phyloP scores from a whole-genome alignment of 2,113 vertebrate genomes.

The Tretioscincus oriximinensis region DNA sequence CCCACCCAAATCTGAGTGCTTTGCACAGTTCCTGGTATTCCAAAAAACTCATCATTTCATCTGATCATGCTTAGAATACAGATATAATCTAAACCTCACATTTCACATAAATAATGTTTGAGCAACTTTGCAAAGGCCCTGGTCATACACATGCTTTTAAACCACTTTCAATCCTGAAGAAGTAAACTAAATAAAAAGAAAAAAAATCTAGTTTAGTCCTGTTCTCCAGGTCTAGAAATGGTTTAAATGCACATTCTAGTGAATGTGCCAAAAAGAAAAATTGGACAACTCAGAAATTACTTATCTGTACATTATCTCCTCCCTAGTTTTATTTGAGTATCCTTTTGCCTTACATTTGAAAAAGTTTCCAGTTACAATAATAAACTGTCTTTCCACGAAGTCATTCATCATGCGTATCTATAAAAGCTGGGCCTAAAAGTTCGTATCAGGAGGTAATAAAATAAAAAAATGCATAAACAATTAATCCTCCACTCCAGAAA shows the following conservation, averaged over 20 bases:
- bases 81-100: neutral
- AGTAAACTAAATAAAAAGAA: too few species aligned
- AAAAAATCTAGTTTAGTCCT: too few species aligned
- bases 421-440: neutral
- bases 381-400: neutral
- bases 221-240: too few species aligned
- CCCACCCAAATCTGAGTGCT: too few species aligned
- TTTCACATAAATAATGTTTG: slow-evolving; percentile 32
- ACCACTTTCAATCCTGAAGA: too few species aligned
- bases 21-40: too few species aligned
- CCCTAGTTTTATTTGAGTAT: slow-evolving; percentile 20
- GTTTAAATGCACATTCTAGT: too few species aligned
- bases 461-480: slow-evolving; percentile 8
- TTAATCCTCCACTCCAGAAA: neutral
- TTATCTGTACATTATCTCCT: neutral
- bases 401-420: slow-evolving; percentile 24
- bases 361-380: slow-evolving; percentile 1
- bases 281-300: neutral
- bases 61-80: neutral
- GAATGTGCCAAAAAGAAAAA: slow-evolving; percentile 10
- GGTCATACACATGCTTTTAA: too few species aligned
- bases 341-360: neutral
- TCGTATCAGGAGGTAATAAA: neutral
- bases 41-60: too few species aligned
- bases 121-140: slow-evolving; percentile 21